A percentile compares a stretch with the other conserved stretches of the same genome.
Conservation (phyloP, 2,888 invertebrate species). For the Xanthia icteritia region DNA sequence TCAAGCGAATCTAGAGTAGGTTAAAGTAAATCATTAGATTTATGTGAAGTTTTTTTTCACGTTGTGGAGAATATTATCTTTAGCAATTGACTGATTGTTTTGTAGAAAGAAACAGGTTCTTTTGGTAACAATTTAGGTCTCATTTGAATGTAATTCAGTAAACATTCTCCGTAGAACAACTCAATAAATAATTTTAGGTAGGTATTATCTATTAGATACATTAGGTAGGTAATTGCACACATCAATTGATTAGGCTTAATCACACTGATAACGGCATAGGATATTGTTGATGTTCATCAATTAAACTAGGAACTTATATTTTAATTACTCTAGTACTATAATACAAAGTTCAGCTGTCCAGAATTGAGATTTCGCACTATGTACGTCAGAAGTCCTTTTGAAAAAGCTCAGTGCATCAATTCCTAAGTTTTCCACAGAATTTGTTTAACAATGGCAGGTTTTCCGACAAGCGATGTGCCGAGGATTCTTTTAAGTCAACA, state of each 20-base stretch:
- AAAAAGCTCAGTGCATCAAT: slow-evolving; percentile 53
- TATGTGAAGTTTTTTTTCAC: slow-evolving; percentile 12
- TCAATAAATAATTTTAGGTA: slow-evolving; percentile 15
- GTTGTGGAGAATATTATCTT: slow-evolving; percentile 3
- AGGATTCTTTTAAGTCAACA: slow-evolving; percentile 26
- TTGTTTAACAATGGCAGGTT: slow-evolving; percentile 43
- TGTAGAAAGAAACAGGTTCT: not conserved
- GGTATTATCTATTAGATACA: slow-evolving; percentile 22
- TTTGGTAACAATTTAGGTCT: not conserved
- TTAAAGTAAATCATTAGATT: slow-evolving; percentile 53
- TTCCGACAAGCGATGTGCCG: slow-evolving; percentile 32
- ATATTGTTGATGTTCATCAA: slow-evolving; percentile 22
- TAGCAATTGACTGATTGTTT: not conserved
- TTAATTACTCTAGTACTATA: slow-evolving; percentile 37
- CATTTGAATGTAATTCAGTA: slow-evolving; percentile 14
- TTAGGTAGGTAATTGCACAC: slow-evolving; percentile 36
- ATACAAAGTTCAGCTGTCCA: slow-evolving; percentile 32
- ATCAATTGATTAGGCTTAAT: slow-evolving; percentile 35
- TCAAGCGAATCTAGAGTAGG: slow-evolving; percentile 67
- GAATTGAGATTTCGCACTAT: slow-evolving; percentile 33
- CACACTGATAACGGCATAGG: slow-evolving; percentile 21
- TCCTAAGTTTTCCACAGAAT: slow-evolving; percentile 39
- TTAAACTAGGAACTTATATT: slow-evolving; percentile 35
- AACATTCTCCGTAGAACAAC: slow-evolving; percentile 18
- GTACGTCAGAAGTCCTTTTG: slow-evolving; percentile 25